Evolutionary conservation across 2,113 vertebrate species (phyloP).

Genomic region (Rhabdornis inornatus): DNA sequence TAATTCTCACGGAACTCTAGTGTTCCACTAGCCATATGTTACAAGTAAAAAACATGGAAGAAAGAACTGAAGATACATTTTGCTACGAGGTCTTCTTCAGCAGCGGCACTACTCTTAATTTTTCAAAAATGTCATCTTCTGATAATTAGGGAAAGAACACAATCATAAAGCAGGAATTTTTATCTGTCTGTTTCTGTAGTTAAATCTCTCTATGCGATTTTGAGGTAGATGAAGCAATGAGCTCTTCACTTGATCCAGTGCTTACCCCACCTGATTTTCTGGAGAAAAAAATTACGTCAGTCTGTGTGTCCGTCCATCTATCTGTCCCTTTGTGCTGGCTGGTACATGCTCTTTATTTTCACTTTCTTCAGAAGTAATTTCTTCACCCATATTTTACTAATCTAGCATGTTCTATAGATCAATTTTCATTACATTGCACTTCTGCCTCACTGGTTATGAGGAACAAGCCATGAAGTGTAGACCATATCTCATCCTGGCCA

Average conservation of each 20-base stretch:
- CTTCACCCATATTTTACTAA: background rate
- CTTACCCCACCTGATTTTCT: background rate
- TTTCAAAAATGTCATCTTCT: background rate
- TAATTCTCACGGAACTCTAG: background rate
- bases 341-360: background rate
- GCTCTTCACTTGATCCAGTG: background rate
- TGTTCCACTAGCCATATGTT: background rate
- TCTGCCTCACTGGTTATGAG: slow-evolving; percentile 40
- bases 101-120: background rate
- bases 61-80: background rate
- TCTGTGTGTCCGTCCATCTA: background rate
- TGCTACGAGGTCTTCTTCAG: background rate
- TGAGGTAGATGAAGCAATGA: background rate
- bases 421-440: slow-evolving; percentile 45
- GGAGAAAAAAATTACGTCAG: background rate
- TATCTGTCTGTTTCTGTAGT: background rate
- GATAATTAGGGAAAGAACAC: background rate
- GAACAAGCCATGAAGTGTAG: background rate
- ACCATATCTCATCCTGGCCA: slow-evolving; percentile 17
- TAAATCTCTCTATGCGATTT: background rate
- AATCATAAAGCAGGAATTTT: background rate
- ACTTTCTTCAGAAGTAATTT: slow-evolving; percentile 15
- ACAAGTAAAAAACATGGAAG: background rate
- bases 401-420: background rate
- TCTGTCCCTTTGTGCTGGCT: background rate